Evolutionary conservation across 2,113 vertebrate genomes (phyloP).

Genomic region (Cynocephalus volans): DNA sequence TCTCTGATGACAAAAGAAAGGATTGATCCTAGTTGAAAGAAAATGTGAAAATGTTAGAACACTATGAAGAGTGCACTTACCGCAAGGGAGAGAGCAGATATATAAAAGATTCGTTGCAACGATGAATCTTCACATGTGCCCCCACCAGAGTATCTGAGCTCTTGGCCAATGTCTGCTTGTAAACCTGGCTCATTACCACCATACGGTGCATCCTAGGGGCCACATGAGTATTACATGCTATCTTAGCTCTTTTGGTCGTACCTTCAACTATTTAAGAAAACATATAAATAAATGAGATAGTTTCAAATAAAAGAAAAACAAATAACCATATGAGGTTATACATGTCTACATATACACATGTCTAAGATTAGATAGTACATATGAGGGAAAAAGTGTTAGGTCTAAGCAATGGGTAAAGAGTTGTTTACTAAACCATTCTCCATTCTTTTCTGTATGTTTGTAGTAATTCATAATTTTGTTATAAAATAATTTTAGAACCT

Average conservation of each 20-base stretch:
- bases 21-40: neutral
- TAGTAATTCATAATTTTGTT: conserved; percentile 32
- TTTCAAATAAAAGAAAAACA: conserved; percentile 47
- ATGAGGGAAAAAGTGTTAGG: neutral
- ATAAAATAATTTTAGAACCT: neutral
- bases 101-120: conserved; percentile 96
- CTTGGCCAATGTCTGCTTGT: conserved; percentile 97
- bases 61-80: conserved; percentile 84
- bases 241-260: conserved; percentile 94
- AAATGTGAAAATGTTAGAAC: neutral
- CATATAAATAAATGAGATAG: conserved; percentile 31
- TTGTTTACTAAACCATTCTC: neutral
- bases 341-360: neutral
- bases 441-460: conserved; percentile 2
- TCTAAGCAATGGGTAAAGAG: neutral
- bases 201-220: conserved; percentile 93
- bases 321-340: neutral
- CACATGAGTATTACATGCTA: conserved; percentile 92
- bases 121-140: conserved; percentile 95
- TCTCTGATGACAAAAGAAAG: conserved; percentile 28
- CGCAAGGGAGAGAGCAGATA: conserved; percentile 97
- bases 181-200: conserved; percentile 97
- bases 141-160: conserved; percentile 95
- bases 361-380: conserved; percentile 14
- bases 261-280: conserved; percentile 93